Evolutionary conservation across 2,888 invertebrate species (phyloP).

Genomic region (Sussaba pulchella): DNA sequence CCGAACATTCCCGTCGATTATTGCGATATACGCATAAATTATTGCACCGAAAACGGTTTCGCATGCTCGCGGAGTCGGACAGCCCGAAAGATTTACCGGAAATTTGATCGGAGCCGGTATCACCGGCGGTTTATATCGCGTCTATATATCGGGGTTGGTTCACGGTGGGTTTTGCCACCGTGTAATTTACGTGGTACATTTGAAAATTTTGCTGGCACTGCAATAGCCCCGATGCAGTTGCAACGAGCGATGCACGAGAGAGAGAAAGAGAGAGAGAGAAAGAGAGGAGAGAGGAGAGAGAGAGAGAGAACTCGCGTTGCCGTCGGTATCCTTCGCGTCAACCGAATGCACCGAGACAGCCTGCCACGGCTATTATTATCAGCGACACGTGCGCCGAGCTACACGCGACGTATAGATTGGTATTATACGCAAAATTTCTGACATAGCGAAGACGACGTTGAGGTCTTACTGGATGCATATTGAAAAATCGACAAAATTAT

Average conservation of each 20-base stretch:
- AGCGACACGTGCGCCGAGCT: slow-evolving; percentile 74
- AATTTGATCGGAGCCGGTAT: slow-evolving; percentile 63
- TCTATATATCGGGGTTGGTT: not conserved
- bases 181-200: slow-evolving; percentile 53
- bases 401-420: too few relatives aligned
- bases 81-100: slow-evolving; percentile 61
- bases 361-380: slow-evolving; percentile 75
- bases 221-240: not conserved
- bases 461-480: too few relatives aligned
- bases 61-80: slow-evolving; percentile 59
- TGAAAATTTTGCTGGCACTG: slow-evolving; percentile 54
- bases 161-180: too few relatives aligned
- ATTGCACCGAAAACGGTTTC: slow-evolving; percentile 28
- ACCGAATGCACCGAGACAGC: slow-evolving; percentile 76
- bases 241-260: not conserved
- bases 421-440: too few relatives aligned
- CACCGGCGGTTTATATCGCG: slow-evolving; percentile 54
- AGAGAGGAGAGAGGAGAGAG: not conserved
- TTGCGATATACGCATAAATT: slow-evolving; percentile 48
- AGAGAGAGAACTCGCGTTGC: slow-evolving; percentile 15
- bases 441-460: too few relatives aligned
- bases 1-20: slow-evolving; percentile 35
- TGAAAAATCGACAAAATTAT: too few relatives aligned
- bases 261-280: not conserved
- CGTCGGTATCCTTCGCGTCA: slow-evolving; percentile 68